Evolutionary conservation across 2,797 vertebrate genomes (phyloP).

Genomic region (Melanotaenia trifasciata): DNA sequence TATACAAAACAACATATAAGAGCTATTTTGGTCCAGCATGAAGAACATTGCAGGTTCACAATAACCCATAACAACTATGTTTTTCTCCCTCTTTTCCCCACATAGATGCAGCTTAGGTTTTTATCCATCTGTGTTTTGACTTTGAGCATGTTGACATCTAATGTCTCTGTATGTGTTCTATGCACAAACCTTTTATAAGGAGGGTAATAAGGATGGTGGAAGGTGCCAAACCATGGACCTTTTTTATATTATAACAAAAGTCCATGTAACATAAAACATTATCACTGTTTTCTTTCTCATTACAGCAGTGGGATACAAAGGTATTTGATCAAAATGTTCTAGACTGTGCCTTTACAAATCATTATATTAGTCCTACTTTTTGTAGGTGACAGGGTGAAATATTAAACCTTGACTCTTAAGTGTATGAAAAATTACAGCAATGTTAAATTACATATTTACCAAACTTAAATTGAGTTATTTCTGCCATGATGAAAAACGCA

Average conservation of each 20-base stretch:
- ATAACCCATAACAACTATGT: too few relatives aligned
- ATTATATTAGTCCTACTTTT: background rate
- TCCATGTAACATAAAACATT: background rate
- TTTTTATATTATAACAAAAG: too few relatives aligned
- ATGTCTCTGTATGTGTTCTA: too few relatives aligned
- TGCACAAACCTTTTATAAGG: too few relatives aligned
- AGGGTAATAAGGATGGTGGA: too few relatives aligned
- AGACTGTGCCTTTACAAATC: background rate
- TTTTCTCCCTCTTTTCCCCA: too few relatives aligned
- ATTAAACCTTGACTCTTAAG: background rate
- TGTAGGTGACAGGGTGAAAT: background rate
- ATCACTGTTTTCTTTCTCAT: background rate
- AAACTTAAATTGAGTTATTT: background rate
- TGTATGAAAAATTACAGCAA: background rate
- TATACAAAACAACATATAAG: too few relatives aligned
- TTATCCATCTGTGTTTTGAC: too few relatives aligned
- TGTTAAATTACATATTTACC: slow-evolving; percentile 11
- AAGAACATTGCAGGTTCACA: background rate
- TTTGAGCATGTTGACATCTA: too few relatives aligned
- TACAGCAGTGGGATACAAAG: background rate
- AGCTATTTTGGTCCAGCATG: background rate
- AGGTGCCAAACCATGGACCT: too few relatives aligned
- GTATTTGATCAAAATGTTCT: background rate
- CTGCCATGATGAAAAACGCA: background rate
- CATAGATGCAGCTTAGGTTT: too few relatives aligned